Conservation (phyloP, 2,888 invertebrate genomes). For the Agrotis segetum region DNA sequence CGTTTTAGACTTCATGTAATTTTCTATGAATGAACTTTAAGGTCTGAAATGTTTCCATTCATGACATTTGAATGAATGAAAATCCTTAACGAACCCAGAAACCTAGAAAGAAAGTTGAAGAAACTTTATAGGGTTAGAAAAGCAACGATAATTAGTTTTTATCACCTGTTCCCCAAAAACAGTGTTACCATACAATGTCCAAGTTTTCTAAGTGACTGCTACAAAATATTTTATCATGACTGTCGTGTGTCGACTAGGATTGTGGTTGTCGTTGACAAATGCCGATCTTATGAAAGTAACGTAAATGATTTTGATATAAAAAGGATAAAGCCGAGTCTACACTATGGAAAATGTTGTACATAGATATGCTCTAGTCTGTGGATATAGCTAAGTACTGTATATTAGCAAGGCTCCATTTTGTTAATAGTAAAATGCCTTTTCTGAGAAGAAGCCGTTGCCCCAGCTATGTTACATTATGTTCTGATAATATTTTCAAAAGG, state of each 20-base stretch:
- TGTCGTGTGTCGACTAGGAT: conserved; percentile 29
- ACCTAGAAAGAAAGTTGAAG: neutral
- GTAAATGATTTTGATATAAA: conserved; percentile 27
- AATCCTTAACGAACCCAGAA: neutral
- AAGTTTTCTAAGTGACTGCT: neutral
- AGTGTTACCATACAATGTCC: neutral
- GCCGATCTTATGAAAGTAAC: conserved; percentile 27
- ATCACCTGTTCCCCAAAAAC: neutral
- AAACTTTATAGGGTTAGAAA: neutral
- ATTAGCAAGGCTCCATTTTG: neutral
- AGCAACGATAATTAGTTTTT: neutral
- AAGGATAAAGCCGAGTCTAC: neutral
- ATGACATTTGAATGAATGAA: conserved; percentile 25
- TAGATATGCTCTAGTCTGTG: no score
- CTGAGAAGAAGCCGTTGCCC: no score
- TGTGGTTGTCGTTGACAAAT: conserved; percentile 44
- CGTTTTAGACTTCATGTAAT: conserved; percentile 8
- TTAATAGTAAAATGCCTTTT: neutral
- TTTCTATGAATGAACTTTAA: conserved; percentile 18
- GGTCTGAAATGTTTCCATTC: conserved; percentile 12
- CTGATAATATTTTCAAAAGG: no score
- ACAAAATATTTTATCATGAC: conserved; percentile 29
- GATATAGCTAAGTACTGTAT: neutral
- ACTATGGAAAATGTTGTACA: neutral
- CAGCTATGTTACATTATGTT: no score